Base-by-base conservation (phyloP, 2,888 invertebrate species). In the Drepanosiphum platanoidis region DNA sequence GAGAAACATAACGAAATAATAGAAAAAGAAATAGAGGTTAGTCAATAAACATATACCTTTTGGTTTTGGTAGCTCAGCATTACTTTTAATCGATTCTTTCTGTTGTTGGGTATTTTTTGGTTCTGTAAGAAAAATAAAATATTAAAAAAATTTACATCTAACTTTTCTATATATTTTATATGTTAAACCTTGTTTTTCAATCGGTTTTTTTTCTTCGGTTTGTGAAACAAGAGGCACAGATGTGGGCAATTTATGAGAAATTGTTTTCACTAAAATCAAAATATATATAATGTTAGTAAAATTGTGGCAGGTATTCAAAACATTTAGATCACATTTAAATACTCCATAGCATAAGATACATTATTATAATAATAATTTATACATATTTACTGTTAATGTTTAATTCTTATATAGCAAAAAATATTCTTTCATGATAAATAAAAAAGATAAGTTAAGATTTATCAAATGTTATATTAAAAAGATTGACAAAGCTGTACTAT, bases 151-250 rank as follows among this genome's bases (percentile, higher is more conserved):
- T 78, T 30, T 30, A 46, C 46, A 61, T 39, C 3, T 27, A 77
- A 27, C 39, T 39, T 61, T 34, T 58, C 0, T 11, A 52, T 34
- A n/a, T 1, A 58, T 34, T 58, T 58, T n/a, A 30, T 18, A 61
- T 22, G 13, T 68, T 46, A 22, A 15, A 83, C 82, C 82, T 74
- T 72, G 61, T 64, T 72, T 81, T 71, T 81, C 64, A 27, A 64
- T 46, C 39, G 30, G 52, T 15, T 36, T 68, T 8, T 32, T 75
- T 27, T 68, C 66, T 68, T 83, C 34, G 3, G 13, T 36, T 30
- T 68, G 75, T 42, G 46, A 84, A 75, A 52, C 4, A 1, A 34
- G 0, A n/a, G 66, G 36, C 22, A 75, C 32, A 68, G 74, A 32
- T 5, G 36, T n/a, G 7, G 36, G 30, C 9, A 75, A 30, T 36